phyloP scores from a whole-genome alignment of 2,888 invertebrate species.

The Metalampra italica region DNA sequence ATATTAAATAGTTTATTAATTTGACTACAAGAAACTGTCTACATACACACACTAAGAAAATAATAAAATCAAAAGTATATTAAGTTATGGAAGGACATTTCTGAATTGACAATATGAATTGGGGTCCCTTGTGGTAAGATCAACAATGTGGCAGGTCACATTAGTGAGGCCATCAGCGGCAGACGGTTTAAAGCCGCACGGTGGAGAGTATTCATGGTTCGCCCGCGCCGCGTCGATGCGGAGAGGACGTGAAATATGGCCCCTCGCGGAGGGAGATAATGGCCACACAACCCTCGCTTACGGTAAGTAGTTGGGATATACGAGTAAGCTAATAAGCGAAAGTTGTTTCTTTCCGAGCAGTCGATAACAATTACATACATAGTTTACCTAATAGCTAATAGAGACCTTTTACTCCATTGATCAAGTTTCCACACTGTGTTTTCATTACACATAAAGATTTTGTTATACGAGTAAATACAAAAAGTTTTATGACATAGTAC shows the following conservation, averaged over 20 bases:
- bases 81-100: neutral
- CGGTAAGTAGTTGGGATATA: conserved; percentile 26
- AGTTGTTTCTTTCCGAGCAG: neutral
- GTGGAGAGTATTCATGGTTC: conserved; percentile 41
- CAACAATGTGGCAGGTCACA: conserved; percentile 30
- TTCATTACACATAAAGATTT: too few species aligned
- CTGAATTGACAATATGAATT: neutral
- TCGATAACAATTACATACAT: too few species aligned
- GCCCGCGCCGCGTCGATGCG: conserved; percentile 17
- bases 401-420: too few species aligned
- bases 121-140: conserved; percentile 22
- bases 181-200: conserved; percentile 37
- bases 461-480: too few species aligned
- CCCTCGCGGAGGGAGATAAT: conserved; percentile 47
- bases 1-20: too few species aligned
- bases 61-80: too few species aligned
- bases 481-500: too few species aligned
- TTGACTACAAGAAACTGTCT: too few species aligned
- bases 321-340: conserved; percentile 20
- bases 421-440: too few species aligned
- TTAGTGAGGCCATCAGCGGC: conserved; percentile 38
- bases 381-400: too few species aligned
- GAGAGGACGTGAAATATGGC: conserved; percentile 55
- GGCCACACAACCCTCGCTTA: conserved; percentile 43
- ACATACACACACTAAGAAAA: too few species aligned